Evolutionary conservation across 2,113 vertebrate genomes (phyloP).

Genomic region (Arvicanthis niloticus): DNA sequence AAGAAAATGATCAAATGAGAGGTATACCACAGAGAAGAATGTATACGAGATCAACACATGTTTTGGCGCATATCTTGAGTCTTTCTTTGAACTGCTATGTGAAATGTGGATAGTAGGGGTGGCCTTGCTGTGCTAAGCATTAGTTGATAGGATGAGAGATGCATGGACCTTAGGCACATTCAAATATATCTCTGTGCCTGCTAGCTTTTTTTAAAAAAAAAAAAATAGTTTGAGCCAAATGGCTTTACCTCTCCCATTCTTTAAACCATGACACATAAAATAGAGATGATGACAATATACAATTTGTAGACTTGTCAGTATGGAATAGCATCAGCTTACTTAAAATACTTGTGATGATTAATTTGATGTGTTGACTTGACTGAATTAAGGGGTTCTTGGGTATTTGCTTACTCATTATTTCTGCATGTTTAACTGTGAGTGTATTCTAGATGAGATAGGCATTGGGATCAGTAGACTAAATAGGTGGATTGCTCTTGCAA

Average conservation of each 20-base stretch:
- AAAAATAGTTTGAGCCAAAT: neutral
- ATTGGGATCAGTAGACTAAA: neutral
- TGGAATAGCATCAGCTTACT: neutral
- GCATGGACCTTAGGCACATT: neutral
- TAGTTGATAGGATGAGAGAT: neutral
- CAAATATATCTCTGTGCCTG: neutral
- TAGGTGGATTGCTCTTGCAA: neutral
- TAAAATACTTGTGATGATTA: neutral
- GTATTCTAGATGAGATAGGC: neutral
- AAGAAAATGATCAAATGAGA: neutral
- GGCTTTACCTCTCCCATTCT: neutral
- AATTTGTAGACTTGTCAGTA: neutral
- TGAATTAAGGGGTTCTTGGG: neutral
- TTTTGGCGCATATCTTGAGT: neutral
- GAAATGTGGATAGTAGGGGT: neutral
- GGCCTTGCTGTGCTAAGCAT: neutral
- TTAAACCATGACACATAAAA: constrained; percentile 6
- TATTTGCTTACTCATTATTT: neutral
- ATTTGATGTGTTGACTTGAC: neutral
- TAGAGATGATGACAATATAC: neutral
- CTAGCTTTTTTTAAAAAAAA: neutral
- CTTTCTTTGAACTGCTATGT: neutral
- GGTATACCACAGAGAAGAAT: neutral
- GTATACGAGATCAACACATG: neutral
- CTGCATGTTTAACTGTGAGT: neutral